phyloP scores from a whole-genome alignment of 2,113 vertebrate genomes.

The Rynchops niger region DNA sequence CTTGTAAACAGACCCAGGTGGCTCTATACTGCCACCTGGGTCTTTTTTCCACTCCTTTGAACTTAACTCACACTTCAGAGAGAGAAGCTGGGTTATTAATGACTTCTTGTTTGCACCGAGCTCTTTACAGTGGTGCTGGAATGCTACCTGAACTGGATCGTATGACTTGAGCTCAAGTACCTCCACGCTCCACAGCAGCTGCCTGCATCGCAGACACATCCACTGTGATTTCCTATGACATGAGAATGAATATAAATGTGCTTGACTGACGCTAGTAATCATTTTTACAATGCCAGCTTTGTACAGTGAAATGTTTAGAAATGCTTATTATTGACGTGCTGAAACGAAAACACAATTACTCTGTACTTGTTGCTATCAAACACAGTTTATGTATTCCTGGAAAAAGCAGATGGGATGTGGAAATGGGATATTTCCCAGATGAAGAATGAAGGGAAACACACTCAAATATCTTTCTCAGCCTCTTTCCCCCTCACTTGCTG shows the following conservation, averaged over 20 bases:
- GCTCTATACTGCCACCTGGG: background rate
- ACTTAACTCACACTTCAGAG: background rate
- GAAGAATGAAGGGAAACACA: background rate
- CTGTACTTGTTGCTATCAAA: background rate
- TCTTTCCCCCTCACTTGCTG: fast-evolving
- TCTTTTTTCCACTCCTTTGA: background rate
- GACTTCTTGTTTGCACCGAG: background rate
- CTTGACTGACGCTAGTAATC: background rate
- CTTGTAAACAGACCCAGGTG: background rate
- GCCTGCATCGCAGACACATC: background rate
- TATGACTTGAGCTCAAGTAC: background rate
- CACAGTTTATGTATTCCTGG: background rate
- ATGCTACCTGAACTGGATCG: background rate
- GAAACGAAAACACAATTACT: background rate
- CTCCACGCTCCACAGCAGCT: background rate
- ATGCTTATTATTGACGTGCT: background rate
- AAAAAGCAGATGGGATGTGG: background rate
- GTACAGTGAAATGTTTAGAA: background rate
- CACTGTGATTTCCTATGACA: background rate
- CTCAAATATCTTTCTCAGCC: background rate
- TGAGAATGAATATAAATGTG: background rate
- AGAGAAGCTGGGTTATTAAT: background rate
- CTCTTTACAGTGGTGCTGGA: background rate
- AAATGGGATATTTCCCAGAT: background rate
- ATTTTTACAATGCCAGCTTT: background rate